Evolutionary conservation across 1,140 invertebrate genomes (phyloP).

Genomic region (Psix sp.): DNA sequence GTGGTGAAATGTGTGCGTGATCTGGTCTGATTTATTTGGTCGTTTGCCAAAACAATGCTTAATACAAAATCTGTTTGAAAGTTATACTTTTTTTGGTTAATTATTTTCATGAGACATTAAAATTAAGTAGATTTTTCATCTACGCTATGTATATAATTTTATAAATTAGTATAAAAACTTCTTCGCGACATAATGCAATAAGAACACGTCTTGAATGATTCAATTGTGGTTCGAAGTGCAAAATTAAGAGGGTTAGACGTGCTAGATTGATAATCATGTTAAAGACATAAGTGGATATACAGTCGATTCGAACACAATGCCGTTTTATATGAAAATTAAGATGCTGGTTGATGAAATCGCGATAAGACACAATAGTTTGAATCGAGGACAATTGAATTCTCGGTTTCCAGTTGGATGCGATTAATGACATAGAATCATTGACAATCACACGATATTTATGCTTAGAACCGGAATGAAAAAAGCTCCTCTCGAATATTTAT

Average conservation of each 20-base stretch:
- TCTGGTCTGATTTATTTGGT: too few species aligned
- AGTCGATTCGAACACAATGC: constrained; percentile 26
- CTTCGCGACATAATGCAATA: too few species aligned
- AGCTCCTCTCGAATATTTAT: constrained; percentile 33
- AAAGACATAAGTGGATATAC: constrained; percentile 50
- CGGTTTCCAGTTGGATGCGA: constrained; percentile 19
- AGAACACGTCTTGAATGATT: constrained; percentile 49
- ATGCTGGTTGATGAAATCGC: constrained; percentile 28
- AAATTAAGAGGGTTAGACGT: constrained; percentile 56
- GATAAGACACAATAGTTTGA: constrained; percentile 47
- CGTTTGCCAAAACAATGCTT: too few species aligned
- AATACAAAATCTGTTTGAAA: too few species aligned
- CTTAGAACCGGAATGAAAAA: too few species aligned
- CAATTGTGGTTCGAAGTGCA: constrained; percentile 44
- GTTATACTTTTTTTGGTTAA: too few species aligned
- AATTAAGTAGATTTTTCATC: too few species aligned
- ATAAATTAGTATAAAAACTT: constrained; percentile 13
- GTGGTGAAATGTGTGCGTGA: too few species aligned
- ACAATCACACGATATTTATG: constrained; percentile 34
- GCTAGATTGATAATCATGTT: constrained; percentile 47
- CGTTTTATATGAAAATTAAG: constrained; percentile 33
- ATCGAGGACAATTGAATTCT: constrained; percentile 53
- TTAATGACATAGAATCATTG: constrained; percentile 18
- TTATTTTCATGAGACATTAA: too few species aligned
- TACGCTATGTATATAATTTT: too few species aligned